phyloP scores from a whole-genome alignment of 1,140 invertebrate species.

The Euglossa dilemma region DNA sequence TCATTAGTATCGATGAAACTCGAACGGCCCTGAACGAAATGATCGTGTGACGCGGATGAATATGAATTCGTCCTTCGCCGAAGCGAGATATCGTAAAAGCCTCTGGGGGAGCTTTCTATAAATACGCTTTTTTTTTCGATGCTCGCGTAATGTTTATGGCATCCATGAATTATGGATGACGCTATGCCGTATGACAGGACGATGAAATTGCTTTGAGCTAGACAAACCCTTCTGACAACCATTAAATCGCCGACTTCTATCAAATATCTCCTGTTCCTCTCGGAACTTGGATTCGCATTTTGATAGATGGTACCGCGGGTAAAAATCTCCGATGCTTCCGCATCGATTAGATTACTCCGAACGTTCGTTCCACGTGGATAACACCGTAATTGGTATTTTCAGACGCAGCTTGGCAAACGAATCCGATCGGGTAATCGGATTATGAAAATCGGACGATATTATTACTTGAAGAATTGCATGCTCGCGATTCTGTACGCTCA shows the following conservation, averaged over 20 bases:
- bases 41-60: slow-evolving; percentile 29
- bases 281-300: background rate
- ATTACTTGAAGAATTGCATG: background rate
- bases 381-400: background rate
- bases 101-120: slow-evolving; percentile 31
- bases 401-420: background rate
- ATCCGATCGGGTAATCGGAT: slow-evolving; percentile 8
- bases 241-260: background rate
- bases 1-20: slow-evolving; percentile 1
- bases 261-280: background rate
- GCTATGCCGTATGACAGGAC: background rate
- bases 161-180: slow-evolving; percentile 60
- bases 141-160: slow-evolving; percentile 15
- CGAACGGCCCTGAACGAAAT: slow-evolving; percentile 30
- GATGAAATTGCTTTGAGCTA: slow-evolving; percentile 21
- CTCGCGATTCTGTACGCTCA: background rate
- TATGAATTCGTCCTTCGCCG: slow-evolving; percentile 18
- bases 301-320: background rate
- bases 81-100: slow-evolving; percentile 44
- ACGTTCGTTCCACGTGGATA: background rate
- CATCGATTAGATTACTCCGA: background rate
- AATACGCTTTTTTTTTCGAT: slow-evolving; percentile 26
- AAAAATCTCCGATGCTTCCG: background rate
- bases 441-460: slow-evolving; percentile 7
- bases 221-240: background rate